Evolutionary conservation across 2,888 invertebrate genomes (phyloP).

Genomic region (Drosophila mulleri): DNA sequence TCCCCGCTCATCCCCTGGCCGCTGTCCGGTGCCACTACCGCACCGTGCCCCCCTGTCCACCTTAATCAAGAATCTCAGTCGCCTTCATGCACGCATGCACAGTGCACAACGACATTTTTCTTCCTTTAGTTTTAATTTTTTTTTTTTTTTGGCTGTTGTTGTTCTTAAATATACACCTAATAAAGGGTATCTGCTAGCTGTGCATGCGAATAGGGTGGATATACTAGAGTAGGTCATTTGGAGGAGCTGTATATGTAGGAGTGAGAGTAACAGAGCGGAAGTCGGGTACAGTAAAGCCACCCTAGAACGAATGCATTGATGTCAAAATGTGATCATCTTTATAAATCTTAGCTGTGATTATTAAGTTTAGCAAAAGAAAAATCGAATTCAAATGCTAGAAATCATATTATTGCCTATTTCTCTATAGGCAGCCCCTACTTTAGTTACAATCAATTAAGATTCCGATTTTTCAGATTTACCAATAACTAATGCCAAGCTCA

Average conservation of each 20-base stretch:
- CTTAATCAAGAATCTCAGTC: constrained; percentile 9
- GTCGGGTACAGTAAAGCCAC: neutral
- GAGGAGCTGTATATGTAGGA: neutral
- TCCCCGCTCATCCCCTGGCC: neutral
- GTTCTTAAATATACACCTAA: constrained; percentile 7
- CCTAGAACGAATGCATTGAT: neutral
- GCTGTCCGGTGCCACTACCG: no score
- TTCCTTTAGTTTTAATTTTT: no score
- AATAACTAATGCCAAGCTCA: no score
- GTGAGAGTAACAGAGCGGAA: neutral
- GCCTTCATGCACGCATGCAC: constrained; percentile 44
- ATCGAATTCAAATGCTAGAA: neutral
- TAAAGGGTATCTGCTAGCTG: constrained; percentile 10
- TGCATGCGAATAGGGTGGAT: neutral
- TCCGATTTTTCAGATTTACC: neutral
- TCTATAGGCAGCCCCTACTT: neutral
- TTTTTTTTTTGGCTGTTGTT: neutral
- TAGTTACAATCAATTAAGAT: neutral
- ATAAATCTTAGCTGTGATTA: no score
- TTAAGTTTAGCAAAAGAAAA: neutral
- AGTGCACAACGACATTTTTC: constrained; percentile 6
- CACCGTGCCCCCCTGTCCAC: no score
- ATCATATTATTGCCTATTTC: neutral
- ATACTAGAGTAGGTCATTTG: neutral
- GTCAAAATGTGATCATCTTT: neutral